Evolutionary conservation across 2,888 invertebrate species (phyloP).

Genomic region (Celastrina argiolus): DNA sequence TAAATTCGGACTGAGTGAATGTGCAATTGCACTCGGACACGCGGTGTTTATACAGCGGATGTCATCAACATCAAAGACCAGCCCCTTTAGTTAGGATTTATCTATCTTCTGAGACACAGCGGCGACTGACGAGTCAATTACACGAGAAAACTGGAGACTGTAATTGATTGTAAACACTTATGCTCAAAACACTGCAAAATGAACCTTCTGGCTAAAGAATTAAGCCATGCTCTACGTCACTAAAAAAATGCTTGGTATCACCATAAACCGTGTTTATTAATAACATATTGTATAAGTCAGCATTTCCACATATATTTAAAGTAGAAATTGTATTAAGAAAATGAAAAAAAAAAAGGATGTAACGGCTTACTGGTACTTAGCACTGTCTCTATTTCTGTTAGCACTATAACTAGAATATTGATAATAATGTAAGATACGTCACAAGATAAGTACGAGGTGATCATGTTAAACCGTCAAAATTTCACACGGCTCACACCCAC

Average conservation of each 20-base stretch:
- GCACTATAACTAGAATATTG: neutral
- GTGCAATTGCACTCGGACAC: neutral
- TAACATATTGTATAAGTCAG: too few relatives aligned
- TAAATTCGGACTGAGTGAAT: neutral
- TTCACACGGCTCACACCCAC: constrained; percentile 12
- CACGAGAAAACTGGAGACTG: neutral
- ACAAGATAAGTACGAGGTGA: neutral
- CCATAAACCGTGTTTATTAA: neutral
- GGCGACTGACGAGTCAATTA: constrained; percentile 8
- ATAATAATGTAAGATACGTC: constrained; percentile 1
- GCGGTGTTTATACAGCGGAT: constrained; percentile 3
- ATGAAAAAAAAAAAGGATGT: too few relatives aligned
- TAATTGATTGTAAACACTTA: neutral
- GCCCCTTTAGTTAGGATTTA: neutral
- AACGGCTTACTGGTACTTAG: too few relatives aligned
- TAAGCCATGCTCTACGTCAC: neutral
- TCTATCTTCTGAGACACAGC: constrained; percentile 10
- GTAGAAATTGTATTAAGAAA: too few relatives aligned
- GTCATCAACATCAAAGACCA: constrained; percentile 5
- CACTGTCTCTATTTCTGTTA: too few relatives aligned
- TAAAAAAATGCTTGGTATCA: neutral
- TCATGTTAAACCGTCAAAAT: constrained; percentile 8
- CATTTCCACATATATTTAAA: too few relatives aligned
- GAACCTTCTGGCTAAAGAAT: neutral
- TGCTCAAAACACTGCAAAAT: neutral